Evolutionary conservation across 2,797 vertebrate genomes (phyloP).

Genomic region (Cygnus olor): DNA sequence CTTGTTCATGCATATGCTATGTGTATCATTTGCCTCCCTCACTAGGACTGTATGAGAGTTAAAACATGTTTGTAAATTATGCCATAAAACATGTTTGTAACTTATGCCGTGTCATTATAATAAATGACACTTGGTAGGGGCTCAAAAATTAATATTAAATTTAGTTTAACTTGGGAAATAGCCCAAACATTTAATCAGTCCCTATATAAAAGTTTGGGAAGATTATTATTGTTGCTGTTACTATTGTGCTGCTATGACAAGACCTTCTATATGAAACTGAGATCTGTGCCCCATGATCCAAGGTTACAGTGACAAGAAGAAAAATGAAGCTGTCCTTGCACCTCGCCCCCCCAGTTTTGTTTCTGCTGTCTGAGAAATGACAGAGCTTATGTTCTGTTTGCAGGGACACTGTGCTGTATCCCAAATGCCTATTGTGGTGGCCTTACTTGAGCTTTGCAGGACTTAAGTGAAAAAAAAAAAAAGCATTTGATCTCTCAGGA

Average conservation of each 20-base stretch:
- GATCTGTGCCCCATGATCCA: background rate
- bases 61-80: background rate
- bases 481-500: background rate
- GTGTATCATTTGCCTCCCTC: background rate
- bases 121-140: background rate
- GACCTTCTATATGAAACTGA: accelerated
- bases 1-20: background rate
- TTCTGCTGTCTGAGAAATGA: background rate
- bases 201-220: background rate
- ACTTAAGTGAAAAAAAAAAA: background rate
- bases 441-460: background rate
- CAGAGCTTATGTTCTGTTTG: background rate
- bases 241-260: background rate
- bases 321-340: background rate
- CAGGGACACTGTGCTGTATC: background rate
- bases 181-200: background rate
- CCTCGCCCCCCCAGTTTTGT: background rate
- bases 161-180: background rate
- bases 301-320: background rate
- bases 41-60: background rate
- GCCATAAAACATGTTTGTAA: background rate
- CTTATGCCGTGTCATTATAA: background rate
- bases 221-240: background rate
- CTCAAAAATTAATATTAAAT: background rate
- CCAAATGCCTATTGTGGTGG: background rate